phyloP scores from a whole-genome alignment of 2,113 vertebrate genomes.

The Clarias macrocephalus region DNA sequence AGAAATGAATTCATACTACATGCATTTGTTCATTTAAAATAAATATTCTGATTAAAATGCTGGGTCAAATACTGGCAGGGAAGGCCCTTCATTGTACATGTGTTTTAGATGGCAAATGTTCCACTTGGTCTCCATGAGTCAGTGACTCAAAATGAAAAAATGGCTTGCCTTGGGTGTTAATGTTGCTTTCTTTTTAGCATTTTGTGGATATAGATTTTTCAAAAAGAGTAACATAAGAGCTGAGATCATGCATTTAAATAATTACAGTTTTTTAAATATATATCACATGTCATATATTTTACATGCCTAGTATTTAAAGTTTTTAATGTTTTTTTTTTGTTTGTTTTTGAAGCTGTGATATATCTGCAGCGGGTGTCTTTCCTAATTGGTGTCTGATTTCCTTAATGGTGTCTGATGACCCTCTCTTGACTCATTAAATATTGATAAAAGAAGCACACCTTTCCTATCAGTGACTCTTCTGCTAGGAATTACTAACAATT shows the following conservation, averaged over 20 bases:
- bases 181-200: neutral
- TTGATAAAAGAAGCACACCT: constrained; percentile 8
- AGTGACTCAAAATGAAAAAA: constrained; percentile 10
- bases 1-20: constrained; percentile 50
- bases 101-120: constrained; percentile 46
- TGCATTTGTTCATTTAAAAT: constrained; percentile 47
- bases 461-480: neutral
- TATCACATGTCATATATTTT: neutral
- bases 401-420: constrained; percentile 30
- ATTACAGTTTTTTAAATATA: too few species aligned
- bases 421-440: constrained; percentile 40
- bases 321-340: neutral
- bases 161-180: neutral
- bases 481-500: neutral
- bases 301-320: neutral
- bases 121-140: constrained; percentile 22
- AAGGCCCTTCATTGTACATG: constrained; percentile 41
- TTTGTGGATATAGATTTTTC: neutral
- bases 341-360: neutral
- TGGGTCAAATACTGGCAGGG: constrained; percentile 36
- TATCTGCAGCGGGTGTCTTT: neutral
- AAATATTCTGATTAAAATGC: constrained; percentile 42
- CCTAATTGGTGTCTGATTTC: constrained; percentile 41
- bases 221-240: neutral
- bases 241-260: neutral